Evolutionary conservation across 2,113 vertebrate genomes (phyloP).

Genomic region (Aegotheles bennettii): DNA sequence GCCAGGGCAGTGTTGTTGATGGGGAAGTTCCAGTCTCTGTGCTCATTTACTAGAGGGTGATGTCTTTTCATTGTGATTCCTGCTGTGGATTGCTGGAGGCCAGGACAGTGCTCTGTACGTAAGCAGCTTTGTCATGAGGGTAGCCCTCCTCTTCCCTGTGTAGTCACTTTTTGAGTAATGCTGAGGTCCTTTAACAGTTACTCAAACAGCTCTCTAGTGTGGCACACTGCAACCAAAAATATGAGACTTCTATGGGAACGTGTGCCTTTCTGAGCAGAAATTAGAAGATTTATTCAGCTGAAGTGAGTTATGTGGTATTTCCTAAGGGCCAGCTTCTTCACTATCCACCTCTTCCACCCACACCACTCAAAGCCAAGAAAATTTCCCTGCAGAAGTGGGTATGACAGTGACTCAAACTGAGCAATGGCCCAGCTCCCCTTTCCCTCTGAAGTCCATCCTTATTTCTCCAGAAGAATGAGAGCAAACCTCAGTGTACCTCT

Average conservation of each 20-base stretch:
- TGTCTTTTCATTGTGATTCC: neutral
- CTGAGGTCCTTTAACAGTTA: neutral
- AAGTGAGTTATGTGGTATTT: neutral
- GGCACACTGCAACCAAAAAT: neutral
- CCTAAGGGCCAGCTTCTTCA: neutral
- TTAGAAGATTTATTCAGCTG: neutral
- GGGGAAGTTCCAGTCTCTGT: neutral
- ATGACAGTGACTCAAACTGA: neutral
- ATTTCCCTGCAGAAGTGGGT: neutral
- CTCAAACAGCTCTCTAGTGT: neutral
- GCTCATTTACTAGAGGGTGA: neutral
- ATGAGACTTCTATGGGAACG: neutral
- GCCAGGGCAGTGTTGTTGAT: neutral
- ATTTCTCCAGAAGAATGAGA: neutral
- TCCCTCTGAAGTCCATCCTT: neutral
- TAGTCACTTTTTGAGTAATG: neutral
- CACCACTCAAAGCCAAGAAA: neutral
- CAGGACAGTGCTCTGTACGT: neutral
- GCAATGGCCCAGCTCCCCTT: neutral
- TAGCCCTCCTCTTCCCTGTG: neutral
- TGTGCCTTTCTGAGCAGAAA: neutral
- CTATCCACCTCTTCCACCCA: neutral
- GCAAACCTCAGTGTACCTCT: neutral
- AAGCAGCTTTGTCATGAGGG: neutral
- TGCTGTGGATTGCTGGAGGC: neutral